Evolutionary conservation across 2,888 invertebrate species (phyloP), one percentile per base, ranked within the genome.

Genomic region (Oasisia sp.): DNA sequence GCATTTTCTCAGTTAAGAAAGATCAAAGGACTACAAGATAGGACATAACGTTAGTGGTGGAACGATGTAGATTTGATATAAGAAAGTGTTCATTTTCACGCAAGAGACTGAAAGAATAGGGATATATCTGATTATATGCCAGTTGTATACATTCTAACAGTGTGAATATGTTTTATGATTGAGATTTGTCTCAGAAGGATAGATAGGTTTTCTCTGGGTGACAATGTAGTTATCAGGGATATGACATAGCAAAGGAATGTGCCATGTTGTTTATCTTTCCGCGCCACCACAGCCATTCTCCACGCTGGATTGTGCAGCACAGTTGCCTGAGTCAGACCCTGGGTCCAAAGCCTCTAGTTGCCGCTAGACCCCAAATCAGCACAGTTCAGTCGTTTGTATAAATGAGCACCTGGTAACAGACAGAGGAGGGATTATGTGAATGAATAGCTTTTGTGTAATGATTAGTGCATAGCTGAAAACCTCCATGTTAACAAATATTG

Each of bases 401-500:
- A 74, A 74, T 74, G 74, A 74, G 74, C 27, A 19, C 74, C 74
- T 74, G 74, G 0, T 7, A 7, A 19, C n/a, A 27, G 74, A 74
- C 74, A 74, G 74, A 27, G 27, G 74, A 5, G 27, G 74, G 74
- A 74, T 74, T 74, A 74, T 19, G 27, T n/a, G 74, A 74, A 74
- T 74, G 74, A 74, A 74, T 74, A 74, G 74, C 74, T 74, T 74
- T 74, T 74, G 74, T 74, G 74, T n/a, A 74, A n/a, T 27, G 74
- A 74, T 74, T 74, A 74, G 27, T 74, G 27, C 74, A 74, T 74
- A 27, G 74, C 74, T 74, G 74, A 74, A 74, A 27, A 27, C 74
- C 5, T 74, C 74, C 27, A 0, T 27, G 74, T 27, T 19, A 74
- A 27, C 74, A 27, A 5, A 27, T 27, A 27, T 74, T 74, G 74